These are phyloP conservation scores for Muricea muricata DNA, from an alignment of 92 coral and sea anemone genomes.

Conservation along the genomic window DNA sequence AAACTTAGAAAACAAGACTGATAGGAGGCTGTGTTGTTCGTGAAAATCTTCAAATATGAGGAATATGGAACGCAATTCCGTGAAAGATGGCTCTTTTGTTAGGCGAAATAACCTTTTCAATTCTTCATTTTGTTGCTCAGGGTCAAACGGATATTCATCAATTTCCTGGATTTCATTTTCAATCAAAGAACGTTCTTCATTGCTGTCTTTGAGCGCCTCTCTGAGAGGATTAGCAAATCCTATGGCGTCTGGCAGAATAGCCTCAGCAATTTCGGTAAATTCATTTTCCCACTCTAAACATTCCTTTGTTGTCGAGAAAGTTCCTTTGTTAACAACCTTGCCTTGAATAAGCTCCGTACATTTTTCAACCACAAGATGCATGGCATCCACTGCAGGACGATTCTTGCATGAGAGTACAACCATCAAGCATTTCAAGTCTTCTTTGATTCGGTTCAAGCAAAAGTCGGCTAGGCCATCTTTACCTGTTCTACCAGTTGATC, in stretches of 20 bases:
- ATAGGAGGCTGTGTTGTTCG: constrained; percentile 27
- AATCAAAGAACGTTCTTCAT: neutral
- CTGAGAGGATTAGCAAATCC: neutral
- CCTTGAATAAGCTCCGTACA: constrained; percentile 45
- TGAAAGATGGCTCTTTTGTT: constrained; percentile 26
- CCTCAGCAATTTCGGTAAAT: constrained; percentile 43
- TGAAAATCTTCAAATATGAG: constrained; percentile 14
- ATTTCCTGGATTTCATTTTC: constrained; percentile 33
- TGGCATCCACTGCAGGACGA: constrained; percentile 65
- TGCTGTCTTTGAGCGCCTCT: neutral
- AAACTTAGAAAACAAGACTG: constrained; percentile 20
- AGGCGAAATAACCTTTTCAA: constrained; percentile 48
- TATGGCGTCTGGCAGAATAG: constrained; percentile 11
- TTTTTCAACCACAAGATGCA: constrained; percentile 72
- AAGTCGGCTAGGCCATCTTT: constrained; percentile 33
- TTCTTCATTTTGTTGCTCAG: neutral
- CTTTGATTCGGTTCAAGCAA: constrained; percentile 71
- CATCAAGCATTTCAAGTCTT: constrained; percentile 68
- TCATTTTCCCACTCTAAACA: constrained; percentile 47
- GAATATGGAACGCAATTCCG: constrained; percentile 35
- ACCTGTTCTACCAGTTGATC: neutral
- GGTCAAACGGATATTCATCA: constrained; percentile 26
- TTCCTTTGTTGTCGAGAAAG: constrained; percentile 20
- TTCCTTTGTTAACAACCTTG: neutral
- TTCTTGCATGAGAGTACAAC: constrained; percentile 68